phyloP scores from a whole-genome alignment of 2,113 vertebrate species.

The Brachionichthys hirsutus region DNA sequence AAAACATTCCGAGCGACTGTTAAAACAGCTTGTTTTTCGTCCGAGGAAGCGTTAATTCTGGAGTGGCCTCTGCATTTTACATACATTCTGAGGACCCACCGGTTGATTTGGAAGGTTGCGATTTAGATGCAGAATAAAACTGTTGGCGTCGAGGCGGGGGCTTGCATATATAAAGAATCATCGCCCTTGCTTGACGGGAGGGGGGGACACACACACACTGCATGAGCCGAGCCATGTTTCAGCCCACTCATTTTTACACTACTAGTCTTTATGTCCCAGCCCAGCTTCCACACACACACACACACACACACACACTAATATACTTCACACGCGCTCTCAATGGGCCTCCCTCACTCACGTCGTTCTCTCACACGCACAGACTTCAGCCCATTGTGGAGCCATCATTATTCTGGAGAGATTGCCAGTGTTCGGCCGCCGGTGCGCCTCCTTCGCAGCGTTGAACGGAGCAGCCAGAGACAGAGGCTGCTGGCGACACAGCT shows the following conservation, averaged over 20 bases:
- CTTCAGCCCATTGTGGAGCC: slow-evolving; percentile 72
- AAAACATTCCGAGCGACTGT: slow-evolving; percentile 42
- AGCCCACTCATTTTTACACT: slow-evolving; percentile 71
- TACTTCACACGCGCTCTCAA: slow-evolving; percentile 47
- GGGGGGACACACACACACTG: too few relatives aligned
- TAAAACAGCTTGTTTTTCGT: slow-evolving; percentile 53
- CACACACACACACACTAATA: slow-evolving; percentile 29
- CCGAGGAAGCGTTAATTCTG: slow-evolving; percentile 44
- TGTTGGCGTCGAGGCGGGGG: slow-evolving; percentile 46
- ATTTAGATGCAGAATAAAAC: slow-evolving; percentile 71
- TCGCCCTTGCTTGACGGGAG: slow-evolving; percentile 62
- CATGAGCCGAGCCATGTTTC: slow-evolving; percentile 54
- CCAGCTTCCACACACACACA: slow-evolving; percentile 56
- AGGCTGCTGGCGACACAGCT: slow-evolving; percentile 77
- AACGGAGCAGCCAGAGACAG: slow-evolving; percentile 70
- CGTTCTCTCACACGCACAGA: slow-evolving; percentile 59
- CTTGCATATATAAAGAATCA: slow-evolving; percentile 71
- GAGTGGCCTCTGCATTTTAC: slow-evolving; percentile 74
- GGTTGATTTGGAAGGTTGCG: slow-evolving; percentile 70
- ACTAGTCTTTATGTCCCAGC: slow-evolving; percentile 69
- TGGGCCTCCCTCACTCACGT: slow-evolving; percentile 48
- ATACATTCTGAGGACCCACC: slow-evolving; percentile 69
- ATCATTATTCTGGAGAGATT: slow-evolving; percentile 71
- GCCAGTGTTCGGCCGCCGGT: slow-evolving; percentile 74
- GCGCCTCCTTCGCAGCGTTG: slow-evolving; percentile 63